Percentiles rank a stretch among this genome's conserved stretches.
These are phyloP conservation scores for Phrynocephalus vlangalii DNA, from an alignment of 2,797 vertebrate genomes.

Conservation along the genomic window DNA sequence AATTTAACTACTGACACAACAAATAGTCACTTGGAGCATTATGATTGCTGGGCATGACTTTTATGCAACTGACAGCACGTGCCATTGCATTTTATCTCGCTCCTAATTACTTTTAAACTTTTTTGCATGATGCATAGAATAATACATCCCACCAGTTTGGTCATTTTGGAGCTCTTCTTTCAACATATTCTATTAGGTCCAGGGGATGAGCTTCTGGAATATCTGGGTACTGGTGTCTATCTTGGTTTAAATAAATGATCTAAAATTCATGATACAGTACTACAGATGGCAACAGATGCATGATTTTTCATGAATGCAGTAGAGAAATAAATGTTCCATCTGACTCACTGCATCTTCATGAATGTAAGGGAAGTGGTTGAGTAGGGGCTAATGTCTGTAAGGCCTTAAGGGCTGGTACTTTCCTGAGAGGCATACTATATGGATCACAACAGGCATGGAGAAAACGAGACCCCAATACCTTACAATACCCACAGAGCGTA, in stretches of 20 bases:
- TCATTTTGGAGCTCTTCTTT: neutral
- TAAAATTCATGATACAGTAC: neutral
- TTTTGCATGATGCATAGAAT: neutral
- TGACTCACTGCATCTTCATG: no score
- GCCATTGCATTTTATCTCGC: neutral
- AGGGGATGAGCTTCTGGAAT: neutral
- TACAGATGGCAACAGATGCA: no score
- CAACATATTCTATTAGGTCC: neutral
- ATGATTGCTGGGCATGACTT: neutral
- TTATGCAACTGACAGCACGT: neutral
- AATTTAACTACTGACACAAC: slow-evolving; percentile 30
- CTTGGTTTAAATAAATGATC: neutral
- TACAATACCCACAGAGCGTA: no score
- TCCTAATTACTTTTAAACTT: neutral
- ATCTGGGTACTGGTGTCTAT: neutral
- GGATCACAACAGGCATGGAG: no score
- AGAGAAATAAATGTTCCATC: no score
- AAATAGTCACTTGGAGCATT: neutral
- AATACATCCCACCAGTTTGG: neutral
- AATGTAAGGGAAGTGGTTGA: no score
- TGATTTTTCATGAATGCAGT: neutral
- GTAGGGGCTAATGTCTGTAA: no score
- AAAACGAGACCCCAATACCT: no score
- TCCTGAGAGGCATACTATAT: no score
- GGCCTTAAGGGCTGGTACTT: no score